Base-by-base conservation (phyloP, 2,888 invertebrate species). In the Phortica magna region DNA sequence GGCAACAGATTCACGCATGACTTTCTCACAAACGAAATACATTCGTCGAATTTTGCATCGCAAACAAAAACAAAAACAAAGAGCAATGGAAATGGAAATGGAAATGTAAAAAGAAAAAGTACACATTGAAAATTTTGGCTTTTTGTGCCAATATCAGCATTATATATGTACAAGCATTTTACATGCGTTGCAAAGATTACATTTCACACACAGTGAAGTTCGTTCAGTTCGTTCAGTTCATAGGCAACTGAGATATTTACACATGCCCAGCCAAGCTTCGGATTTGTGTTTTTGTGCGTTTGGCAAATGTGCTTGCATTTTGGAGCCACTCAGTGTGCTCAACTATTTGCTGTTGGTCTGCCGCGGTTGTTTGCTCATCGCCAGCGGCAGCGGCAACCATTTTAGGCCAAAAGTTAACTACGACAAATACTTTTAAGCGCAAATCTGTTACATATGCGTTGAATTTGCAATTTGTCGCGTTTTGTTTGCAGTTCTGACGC, bases 371-470 rank as follows among this genome's bases (percentile, higher is more conserved):
- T 48, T 48, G 7, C 48, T 14, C 9, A 12, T 9, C 48, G 14
- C 48, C 9, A 12, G 48, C 43, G 10, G 43, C 48, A 48, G 14
- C 48, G 14, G 10, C 73, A 74, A 84, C 77, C 81, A 83, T 77
- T 82, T 78, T 70, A 72, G 48, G 74, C 19, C 71, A 42, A 43
- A 75, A 77, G 67, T 74, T 73, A 12, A 73, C 53, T 65, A 12
- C 48, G 48, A 14, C 48, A 48, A 48, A 48, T 48, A 48, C 48
- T 48, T 48, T 48, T 48, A 48, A 9, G 48, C 9, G 3, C 17
- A 70, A 22, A 22, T 17, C 31, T 12, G 12, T 42, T 41, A n/a
- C 39, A 67, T 42, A 12, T 41, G 14, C n/a, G 59, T 73, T 61
- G 43, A 39, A 73, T 57, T 73, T 73, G 59, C 42, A 73, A 73